Evolutionary conservation across 2,113 vertebrate species (phyloP).

Genomic region (Larimichthys polyactis): DNA sequence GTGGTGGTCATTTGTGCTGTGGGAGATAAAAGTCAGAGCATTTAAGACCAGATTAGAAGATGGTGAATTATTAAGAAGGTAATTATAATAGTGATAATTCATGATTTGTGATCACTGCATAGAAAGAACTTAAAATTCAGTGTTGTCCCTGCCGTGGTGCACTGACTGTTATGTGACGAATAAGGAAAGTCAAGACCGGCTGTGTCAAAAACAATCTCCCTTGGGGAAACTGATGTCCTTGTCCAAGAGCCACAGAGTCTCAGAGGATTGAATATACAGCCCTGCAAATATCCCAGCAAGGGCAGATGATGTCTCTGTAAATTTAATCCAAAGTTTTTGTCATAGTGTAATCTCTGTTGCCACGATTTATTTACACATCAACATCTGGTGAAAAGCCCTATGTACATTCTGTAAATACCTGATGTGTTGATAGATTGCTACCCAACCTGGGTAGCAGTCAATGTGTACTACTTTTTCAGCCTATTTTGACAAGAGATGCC

Average conservation of each 20-base stretch:
- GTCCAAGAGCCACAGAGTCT: conserved; percentile 57
- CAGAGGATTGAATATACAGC: conserved; percentile 44
- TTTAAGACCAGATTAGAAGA: conserved; percentile 11
- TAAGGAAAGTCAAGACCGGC: conserved; percentile 62
- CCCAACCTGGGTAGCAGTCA: not conserved
- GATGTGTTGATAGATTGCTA: not conserved
- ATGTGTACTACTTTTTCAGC: not conserved
- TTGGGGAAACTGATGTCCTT: conserved; percentile 73
- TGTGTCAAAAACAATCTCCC: conserved; percentile 68
- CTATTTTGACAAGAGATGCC: not conserved
- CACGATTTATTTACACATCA: conserved; percentile 13
- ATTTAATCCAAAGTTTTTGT: conserved; percentile 52
- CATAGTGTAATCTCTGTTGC: conserved; percentile 19
- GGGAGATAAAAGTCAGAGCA: not conserved
- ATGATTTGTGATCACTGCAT: conserved; percentile 7
- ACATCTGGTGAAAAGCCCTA: not conserved
- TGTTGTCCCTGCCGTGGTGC: conserved; percentile 9
- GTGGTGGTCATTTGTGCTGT: conserved; percentile 13
- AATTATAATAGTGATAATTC: not conserved
- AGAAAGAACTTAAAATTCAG: conserved; percentile 36
- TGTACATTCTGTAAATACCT: not conserved
- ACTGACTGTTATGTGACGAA: conserved; percentile 62
- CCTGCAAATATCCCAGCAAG: conserved; percentile 60
- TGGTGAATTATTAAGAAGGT: conserved; percentile 4
- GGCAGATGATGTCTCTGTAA: conserved; percentile 57